Evolutionary conservation across 2,113 vertebrate species (phyloP), one percentile per base, ranked within the genome.

Genomic region (Halcyon senegalensis): DNA sequence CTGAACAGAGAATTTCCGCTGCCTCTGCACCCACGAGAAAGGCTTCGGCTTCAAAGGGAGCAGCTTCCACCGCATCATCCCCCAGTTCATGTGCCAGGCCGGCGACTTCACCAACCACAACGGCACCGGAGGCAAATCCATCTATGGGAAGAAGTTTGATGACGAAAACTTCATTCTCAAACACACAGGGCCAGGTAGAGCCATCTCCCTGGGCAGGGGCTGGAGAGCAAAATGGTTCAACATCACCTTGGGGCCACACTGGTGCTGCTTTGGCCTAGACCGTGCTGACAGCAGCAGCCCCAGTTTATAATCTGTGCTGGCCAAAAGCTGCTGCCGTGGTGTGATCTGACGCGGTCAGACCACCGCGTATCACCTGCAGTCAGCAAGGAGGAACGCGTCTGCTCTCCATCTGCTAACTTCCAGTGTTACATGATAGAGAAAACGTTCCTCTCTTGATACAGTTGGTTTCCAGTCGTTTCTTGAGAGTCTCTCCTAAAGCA

Each of bases 101-200:
- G 99, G 99, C 0, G 99, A 99, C 76, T 99, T 99, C 98, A 99
- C 99, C 93, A 99, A 99, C 97, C 99, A 99, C 98, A 99, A 99
- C 0, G 99, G 99, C 97, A 99, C 99, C 0, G 99, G 99, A 0
- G 99, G 99, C 53, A 99, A 99, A 93, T 99, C 99, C 56, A 99
- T 99, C 98, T 99, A 99, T 0, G 99, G 99, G 11, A 98, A 97
- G 94, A 99, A 99, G 96, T 99, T 99, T 68, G 99, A 99, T 6
- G 99, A 99, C 31, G 99, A 99, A 81, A 99, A 99, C 97, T 99
- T 99, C 90, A 99, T 99, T 70, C 98, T 99, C 72, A 99, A 99
- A 90, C 99, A 99, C 98, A 99, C 99, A 0, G 98, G 98, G 44
- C 97, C 99, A 98, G 99, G 99, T 99, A 84, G 21, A 84, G 18